Percentiles rank a stretch among this genome's conserved stretches.
phyloP scores from a whole-genome alignment of 2,113 vertebrate genomes.

The Tragelaphus buxtoni region DNA sequence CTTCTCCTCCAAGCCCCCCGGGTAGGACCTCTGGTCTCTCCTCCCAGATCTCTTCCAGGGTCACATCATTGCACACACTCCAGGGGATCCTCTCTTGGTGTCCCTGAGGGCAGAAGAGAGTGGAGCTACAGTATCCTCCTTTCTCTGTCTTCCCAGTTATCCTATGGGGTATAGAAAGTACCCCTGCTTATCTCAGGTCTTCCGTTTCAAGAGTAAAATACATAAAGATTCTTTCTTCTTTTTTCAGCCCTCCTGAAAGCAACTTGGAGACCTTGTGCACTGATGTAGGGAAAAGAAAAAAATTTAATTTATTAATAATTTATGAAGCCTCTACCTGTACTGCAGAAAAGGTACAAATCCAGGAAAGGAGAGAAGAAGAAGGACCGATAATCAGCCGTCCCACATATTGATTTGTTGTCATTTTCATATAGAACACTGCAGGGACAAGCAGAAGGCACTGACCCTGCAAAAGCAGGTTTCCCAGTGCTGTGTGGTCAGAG shows the following conservation, averaged over 20 bases:
- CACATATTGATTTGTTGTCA: neutral
- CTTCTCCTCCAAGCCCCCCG: neutral
- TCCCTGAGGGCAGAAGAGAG: neutral
- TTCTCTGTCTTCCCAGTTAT: neutral
- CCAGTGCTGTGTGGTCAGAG: neutral
- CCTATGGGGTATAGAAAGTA: accelerated
- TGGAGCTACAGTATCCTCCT: no score
- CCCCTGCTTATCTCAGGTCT: neutral
- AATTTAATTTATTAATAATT: neutral
- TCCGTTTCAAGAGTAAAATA: neutral
- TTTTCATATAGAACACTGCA: neutral
- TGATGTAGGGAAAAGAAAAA: neutral
- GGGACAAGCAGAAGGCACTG: neutral
- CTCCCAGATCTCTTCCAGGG: neutral
- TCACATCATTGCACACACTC: no score
- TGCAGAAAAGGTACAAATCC: neutral
- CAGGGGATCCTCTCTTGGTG: neutral
- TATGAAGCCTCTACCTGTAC: neutral
- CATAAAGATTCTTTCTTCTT: neutral
- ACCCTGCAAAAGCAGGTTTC: neutral
- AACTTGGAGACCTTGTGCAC: neutral
- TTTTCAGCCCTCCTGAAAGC: neutral
- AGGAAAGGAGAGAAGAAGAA: neutral
- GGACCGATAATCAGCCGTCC: neutral
- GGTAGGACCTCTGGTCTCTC: neutral